A percentile compares a stretch with the other conserved stretches of the same genome.
Evolutionary conservation across 2,797 vertebrate genomes (phyloP).

Genomic region (Cheirogaleus major): DNA sequence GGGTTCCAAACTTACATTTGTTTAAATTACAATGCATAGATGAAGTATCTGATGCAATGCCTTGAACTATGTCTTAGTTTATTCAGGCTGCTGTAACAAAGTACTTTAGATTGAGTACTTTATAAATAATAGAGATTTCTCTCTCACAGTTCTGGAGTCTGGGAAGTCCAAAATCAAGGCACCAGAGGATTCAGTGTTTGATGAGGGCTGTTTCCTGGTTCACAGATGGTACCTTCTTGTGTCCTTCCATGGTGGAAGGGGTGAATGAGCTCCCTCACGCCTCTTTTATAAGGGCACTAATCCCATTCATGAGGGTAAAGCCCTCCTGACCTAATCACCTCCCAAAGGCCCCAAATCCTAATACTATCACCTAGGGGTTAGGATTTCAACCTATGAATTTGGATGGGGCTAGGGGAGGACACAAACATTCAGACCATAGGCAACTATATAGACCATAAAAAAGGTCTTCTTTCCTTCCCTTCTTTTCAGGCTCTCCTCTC

Average conservation of each 20-base stretch:
- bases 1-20: not conserved
- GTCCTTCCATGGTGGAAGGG: not conserved
- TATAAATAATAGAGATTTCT: not conserved
- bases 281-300: not conserved
- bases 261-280: not conserved
- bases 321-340: not conserved
- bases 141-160: not conserved
- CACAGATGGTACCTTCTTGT: not conserved
- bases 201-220: not conserved
- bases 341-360: not conserved
- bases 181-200: not conserved
- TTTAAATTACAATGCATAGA: not conserved
- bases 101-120: not conserved
- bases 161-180: not conserved
- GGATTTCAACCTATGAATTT: not conserved
- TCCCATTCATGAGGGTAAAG: not conserved
- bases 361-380: not conserved
- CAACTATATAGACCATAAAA: not conserved
- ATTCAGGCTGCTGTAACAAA: not conserved
- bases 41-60: not conserved
- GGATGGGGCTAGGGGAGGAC: not conserved
- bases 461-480: not conserved
- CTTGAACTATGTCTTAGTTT: not conserved
- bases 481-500: not conserved
- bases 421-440: not conserved